phyloP scores from a whole-genome alignment of 2,888 invertebrate species.

The Monopis laevigella region DNA sequence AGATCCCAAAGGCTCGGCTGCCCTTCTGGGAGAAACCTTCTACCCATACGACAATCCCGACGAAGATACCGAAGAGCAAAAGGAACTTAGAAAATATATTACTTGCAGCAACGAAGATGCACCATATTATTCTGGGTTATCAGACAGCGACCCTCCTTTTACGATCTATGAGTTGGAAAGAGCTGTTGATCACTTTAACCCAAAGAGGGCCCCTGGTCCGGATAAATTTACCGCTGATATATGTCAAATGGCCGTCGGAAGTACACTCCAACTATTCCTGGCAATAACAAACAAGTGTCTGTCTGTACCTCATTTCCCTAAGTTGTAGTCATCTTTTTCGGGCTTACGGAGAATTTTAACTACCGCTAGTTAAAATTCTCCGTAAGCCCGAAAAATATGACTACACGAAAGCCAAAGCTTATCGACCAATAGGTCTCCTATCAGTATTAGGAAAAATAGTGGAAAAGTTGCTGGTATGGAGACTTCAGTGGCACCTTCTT shows the following conservation, averaged over 20 bases:
- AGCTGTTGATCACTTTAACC: slow-evolving; percentile 8
- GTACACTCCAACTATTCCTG: neutral
- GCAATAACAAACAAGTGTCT: slow-evolving; percentile 12
- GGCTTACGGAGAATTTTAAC: slow-evolving; percentile 18
- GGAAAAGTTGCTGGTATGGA: slow-evolving; percentile 12
- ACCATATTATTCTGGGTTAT: neutral
- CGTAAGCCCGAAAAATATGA: slow-evolving; percentile 15
- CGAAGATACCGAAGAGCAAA: neutral
- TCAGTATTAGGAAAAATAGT: slow-evolving; percentile 11
- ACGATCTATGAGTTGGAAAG: slow-evolving; percentile 5
- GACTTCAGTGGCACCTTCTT: slow-evolving; percentile 4
- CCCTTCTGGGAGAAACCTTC: neutral
- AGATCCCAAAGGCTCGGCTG: neutral
- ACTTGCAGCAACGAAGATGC: too few relatives aligned
- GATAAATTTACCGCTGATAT: slow-evolving; percentile 16
- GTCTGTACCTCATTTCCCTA: slow-evolving; percentile 9
- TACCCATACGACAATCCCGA: neutral
- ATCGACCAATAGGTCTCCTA: slow-evolving; percentile 13
- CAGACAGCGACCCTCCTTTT: slow-evolving; percentile 12
- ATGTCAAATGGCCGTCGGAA: neutral
- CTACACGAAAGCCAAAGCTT: slow-evolving; percentile 13
- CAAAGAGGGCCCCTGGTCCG: slow-evolving; percentile 15
- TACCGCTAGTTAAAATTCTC: slow-evolving; percentile 13
- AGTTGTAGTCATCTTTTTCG: too few relatives aligned
- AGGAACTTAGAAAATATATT: neutral